Base-by-base conservation (phyloP, 2,888 invertebrate genomes). In the Melinaea marsaeus region DNA sequence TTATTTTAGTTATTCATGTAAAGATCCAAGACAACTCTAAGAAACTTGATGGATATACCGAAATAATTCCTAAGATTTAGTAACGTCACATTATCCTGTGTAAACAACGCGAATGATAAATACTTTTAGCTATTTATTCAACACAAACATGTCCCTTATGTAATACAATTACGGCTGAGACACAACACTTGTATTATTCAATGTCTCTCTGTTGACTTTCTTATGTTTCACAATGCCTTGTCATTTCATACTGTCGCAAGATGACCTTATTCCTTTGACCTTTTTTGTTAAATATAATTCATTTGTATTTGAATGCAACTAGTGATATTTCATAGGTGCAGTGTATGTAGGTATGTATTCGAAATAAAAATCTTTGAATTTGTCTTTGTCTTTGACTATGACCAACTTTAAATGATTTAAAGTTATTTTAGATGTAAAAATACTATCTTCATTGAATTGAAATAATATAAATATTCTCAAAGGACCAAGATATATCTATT, bases 111-210 rank as follows among this genome's bases (percentile, higher is more conserved):
- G 62, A 71, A 72, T 70, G 67, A 74, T 70, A 74, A 73, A 74
- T 72, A 72, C 70, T 72, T 70, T 64, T 56, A 66, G 57, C 69
- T 77, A 72, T 76, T 75, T 76, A 73, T 73, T 71, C 69, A 69
- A 71, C 62, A 71, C 74, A 76, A 76, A 76, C 73, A 75, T 62
- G 71, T 69, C 72, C 73, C 70, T 69, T 63, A 65, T 62, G 70
- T 75, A 74, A 76, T 72, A 68, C 73, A 70, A 72, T 74, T 74
- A 75, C 68, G 67, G 67, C 72, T 74, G 66, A 70, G 67, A 64
- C 65, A 65, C 67, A 69, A 60, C 65, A 67, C 60, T 68, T 70
- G 66, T 69, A 74, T 73, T 72, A 74, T 71, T 71, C 70, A 74
- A 68, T 57, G 69, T 68, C 70, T 65, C 47, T 63, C 61, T 66